Percentiles rank a stretch among this genome's conserved stretches.
phyloP scores from a whole-genome alignment of 2,888 invertebrate species.

The Orthosia cruda region DNA sequence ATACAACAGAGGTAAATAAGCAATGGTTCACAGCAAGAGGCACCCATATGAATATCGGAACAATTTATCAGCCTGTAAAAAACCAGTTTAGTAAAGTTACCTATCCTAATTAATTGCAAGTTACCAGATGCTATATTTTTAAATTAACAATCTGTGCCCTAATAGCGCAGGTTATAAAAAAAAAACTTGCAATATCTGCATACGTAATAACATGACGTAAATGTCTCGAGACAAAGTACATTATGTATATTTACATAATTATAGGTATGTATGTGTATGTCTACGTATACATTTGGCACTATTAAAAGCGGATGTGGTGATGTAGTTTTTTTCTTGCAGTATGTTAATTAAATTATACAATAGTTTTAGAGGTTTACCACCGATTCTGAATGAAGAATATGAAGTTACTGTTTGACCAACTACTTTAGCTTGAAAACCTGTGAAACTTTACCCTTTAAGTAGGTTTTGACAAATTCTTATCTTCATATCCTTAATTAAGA shows the following conservation, averaged over 20 bases:
- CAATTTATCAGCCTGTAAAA: too few relatives aligned
- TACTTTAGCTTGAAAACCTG: too few relatives aligned
- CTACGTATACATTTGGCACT: conserved; percentile 20
- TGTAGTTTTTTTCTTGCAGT: conserved; percentile 21
- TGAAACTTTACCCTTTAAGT: too few relatives aligned
- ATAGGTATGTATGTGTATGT: not conserved
- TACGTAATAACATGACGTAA: conserved; percentile 33
- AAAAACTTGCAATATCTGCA: conserved; percentile 2
- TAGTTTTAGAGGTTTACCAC: not conserved
- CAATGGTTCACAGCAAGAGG: too few relatives aligned
- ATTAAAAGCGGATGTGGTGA: conserved; percentile 20
- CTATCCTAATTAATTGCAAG: not conserved
- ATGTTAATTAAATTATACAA: conserved; percentile 19
- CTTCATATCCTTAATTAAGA: too few relatives aligned
- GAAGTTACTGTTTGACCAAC: too few relatives aligned
- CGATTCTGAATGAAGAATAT: too few relatives aligned
- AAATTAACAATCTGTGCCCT: not conserved
- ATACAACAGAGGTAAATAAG: too few relatives aligned
- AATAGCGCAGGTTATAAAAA: conserved; percentile 4
- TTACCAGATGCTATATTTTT: not conserved
- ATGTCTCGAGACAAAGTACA: conserved; percentile 16
- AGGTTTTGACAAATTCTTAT: too few relatives aligned
- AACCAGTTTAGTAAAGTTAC: too few relatives aligned
- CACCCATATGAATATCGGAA: too few relatives aligned
- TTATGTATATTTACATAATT: conserved; percentile 40